Percentiles rank a stretch among this genome's conserved stretches.
Evolutionary conservation across 2,888 invertebrate species (phyloP).

Genomic region (Drosophila stalkeri): DNA sequence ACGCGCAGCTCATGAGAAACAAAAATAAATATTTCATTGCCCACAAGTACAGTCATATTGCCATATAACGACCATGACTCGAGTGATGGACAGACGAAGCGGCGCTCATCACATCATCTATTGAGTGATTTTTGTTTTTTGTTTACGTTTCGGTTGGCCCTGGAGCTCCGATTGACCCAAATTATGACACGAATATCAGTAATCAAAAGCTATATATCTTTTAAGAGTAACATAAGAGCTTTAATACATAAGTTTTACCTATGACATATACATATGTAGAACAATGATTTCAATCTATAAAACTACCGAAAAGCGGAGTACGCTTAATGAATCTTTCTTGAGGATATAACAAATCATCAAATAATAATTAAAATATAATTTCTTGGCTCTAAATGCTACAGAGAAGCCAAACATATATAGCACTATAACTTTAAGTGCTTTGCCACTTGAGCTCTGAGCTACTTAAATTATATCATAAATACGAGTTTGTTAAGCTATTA

Average conservation of each 20-base stretch:
- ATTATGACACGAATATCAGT: slow-evolving; percentile 15
- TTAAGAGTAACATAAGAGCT: neutral
- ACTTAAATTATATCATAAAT: neutral
- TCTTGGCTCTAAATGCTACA: neutral
- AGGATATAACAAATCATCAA: neutral
- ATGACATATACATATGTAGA: neutral
- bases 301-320: neutral
- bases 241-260: neutral
- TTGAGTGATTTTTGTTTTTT: slow-evolving; percentile 11
- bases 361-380: slow-evolving; percentile 2
- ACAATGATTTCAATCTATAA: neutral
- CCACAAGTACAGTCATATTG: slow-evolving; percentile 10
- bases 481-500: neutral
- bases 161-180: slow-evolving; percentile 38
- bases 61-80: slow-evolving; percentile 15
- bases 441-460: neutral
- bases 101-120: slow-evolving; percentile 18
- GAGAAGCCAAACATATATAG: too few relatives aligned
- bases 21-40: slow-evolving; percentile 41
- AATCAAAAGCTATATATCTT: slow-evolving; percentile 5
- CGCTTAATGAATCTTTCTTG: neutral
- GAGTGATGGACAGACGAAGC: slow-evolving; percentile 23
- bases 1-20: slow-evolving; percentile 36
- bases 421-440: neutral
- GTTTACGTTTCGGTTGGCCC: neutral